Percentiles rank a stretch among this genome's conserved stretches.
These are phyloP conservation scores for Thyatira batis DNA, from an alignment of 2,888 invertebrate species.

Conservation along the genomic window DNA sequence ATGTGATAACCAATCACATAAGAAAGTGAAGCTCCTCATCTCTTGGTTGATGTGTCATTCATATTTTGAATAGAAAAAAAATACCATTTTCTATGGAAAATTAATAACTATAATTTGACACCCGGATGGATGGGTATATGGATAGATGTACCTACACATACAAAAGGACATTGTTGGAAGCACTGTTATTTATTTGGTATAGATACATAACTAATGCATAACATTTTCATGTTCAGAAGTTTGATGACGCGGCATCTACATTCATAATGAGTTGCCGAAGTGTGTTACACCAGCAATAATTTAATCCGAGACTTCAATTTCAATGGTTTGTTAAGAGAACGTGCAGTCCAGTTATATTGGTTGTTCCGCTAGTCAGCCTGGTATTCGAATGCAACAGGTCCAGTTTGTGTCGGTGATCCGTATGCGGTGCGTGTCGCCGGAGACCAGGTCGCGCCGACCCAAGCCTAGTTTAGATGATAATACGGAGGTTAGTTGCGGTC, in stretches of 20 bases:
- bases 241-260: background rate
- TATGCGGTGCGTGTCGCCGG: conserved; percentile 31
- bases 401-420: conserved; percentile 32
- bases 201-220: too few species aligned
- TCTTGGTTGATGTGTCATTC: too few species aligned
- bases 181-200: too few species aligned
- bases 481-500: background rate
- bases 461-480: conserved; percentile 14
- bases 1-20: too few species aligned
- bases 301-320: conserved; percentile 1
- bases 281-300: conserved; percentile 1
- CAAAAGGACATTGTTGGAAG: too few species aligned
- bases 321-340: conserved; percentile 21
- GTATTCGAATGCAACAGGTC: conserved; percentile 55
- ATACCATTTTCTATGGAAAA: too few species aligned
- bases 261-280: background rate
- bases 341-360: conserved; percentile 53
- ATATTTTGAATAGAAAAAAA: too few species aligned
- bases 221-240: too few species aligned
- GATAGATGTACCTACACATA: too few species aligned
- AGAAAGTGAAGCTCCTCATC: too few species aligned
- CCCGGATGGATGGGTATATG: too few species aligned
- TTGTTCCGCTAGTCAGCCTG: conserved; percentile 67
- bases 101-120: too few species aligned
- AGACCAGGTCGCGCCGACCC: conserved; percentile 20